A percentile compares a stretch with the other conserved stretches of the same genome.
Evolutionary conservation across 2,113 vertebrate species (phyloP).

Genomic region (Rissa tridactyla): DNA sequence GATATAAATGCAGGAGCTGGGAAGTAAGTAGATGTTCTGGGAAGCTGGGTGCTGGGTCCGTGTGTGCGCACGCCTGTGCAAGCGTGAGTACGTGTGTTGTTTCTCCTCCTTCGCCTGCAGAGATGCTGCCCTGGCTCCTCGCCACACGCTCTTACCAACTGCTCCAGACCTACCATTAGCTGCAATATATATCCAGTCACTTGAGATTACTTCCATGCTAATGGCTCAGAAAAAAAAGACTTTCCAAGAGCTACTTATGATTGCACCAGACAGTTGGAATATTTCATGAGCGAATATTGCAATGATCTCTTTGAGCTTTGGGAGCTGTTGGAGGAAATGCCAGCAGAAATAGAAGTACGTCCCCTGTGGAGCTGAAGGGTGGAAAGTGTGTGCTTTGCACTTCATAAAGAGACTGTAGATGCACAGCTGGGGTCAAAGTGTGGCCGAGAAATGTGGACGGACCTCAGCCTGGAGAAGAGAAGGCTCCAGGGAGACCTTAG

Average conservation of each 20-base stretch:
- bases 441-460: not conserved
- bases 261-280: conserved; percentile 21
- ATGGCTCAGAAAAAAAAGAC: conserved; percentile 52
- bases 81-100: not conserved
- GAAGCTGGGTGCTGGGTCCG: not conserved
- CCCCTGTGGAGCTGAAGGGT: not conserved
- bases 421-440: not conserved
- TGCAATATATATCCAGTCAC: conserved; percentile 36
- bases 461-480: no score
- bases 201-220: conserved; percentile 57
- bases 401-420: not conserved
- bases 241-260: conserved; percentile 40
- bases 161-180: conserved; percentile 42
- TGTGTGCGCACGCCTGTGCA: not conserved
- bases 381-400: not conserved
- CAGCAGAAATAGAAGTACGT: not conserved
- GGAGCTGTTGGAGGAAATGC: conserved; percentile 10
- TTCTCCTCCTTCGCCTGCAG: not conserved
- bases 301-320: not conserved
- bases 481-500: no score
- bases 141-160: not conserved
- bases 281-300: not conserved
- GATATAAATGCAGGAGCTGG: not conserved
- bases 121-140: not conserved
- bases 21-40: not conserved